Percentiles rank a stretch among this genome's conserved stretches.
These are phyloP conservation scores for Clinocottus analis DNA, from an alignment of 2,113 vertebrate species.

Conservation along the genomic window DNA sequence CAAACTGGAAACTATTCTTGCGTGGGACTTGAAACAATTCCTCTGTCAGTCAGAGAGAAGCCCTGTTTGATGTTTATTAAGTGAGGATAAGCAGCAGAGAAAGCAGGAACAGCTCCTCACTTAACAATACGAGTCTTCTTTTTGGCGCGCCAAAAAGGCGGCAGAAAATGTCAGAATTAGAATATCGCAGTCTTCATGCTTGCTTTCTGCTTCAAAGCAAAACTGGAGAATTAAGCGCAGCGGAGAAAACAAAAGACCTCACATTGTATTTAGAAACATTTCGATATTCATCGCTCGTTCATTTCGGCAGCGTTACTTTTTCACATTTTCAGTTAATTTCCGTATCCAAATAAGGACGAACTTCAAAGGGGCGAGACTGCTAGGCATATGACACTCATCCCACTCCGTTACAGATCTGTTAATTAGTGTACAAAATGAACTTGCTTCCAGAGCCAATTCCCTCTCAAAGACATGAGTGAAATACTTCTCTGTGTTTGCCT, in stretches of 20 bases:
- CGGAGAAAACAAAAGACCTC: conserved; percentile 41
- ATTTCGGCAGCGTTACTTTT: conserved; percentile 60
- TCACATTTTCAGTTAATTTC: conserved; percentile 17
- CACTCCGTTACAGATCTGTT: conserved; percentile 61
- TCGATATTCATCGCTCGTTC: conserved; percentile 59
- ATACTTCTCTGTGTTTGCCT: conserved; percentile 73
- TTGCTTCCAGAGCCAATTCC: conserved; percentile 57
- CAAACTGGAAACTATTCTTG: conserved; percentile 36
- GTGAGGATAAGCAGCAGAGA: conserved; percentile 52
- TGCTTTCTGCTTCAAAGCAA: conserved; percentile 59
- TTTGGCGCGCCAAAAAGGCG: conserved; percentile 41
- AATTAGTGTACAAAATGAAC: conserved; percentile 69
- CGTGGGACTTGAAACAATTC: conserved; percentile 38
- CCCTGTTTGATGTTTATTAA: conserved; percentile 64
- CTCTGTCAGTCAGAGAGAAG: conserved; percentile 49
- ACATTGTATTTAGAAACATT: conserved; percentile 64
- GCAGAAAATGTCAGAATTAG: conserved; percentile 71
- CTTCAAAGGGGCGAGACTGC: conserved; percentile 59
- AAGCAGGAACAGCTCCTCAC: conserved; percentile 34
- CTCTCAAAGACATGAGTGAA: conserved; percentile 69
- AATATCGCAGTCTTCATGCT: conserved; percentile 54
- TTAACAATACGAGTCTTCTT: conserved; percentile 45
- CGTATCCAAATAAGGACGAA: conserved; percentile 44
- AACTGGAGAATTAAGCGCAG: conserved; percentile 42
- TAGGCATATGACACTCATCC: conserved; percentile 51